Evolutionary conservation across 2,888 invertebrate genomes (phyloP), one percentile per base, ranked within the genome.

Genomic region (Mythimna albipuncta): DNA sequence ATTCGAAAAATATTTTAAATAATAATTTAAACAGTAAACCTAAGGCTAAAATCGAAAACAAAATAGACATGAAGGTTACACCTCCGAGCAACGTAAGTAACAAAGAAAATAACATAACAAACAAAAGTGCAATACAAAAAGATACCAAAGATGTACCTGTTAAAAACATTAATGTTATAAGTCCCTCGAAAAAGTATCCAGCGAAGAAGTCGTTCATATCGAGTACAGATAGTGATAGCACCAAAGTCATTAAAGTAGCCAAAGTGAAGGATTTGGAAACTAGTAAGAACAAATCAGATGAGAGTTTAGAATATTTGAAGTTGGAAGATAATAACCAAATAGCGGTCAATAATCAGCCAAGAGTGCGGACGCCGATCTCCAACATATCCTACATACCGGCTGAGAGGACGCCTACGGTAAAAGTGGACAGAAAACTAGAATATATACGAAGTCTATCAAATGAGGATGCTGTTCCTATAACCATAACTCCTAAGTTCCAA

Each of bases 161-260:
- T 89, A 95, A 94, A 91, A 95, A 95, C 79, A 82, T 93, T 85
- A 95, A 94, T 91, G 86, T 93, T 81, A 92, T 96, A 90, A 96
- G 96, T 89, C 96, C 96, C 52, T 95, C 95, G 67, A 96, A 96
- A 85, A 96, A 96, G 83, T 96, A 96, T 89, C 95, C 96, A 16
- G 87, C 90, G 52, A 96, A 95, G 81, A 95, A 96, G 83, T 89
- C 93, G 57, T 95, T 96, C 75, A 89, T 96, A 73, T 93, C 95
- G 3, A 93, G 93, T 82, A 90, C 94, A 69, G 94, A 95, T 70
- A 94, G 91, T 80, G 93, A 94, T 79, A 92, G 90, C 84, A 91
- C 94, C 75, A 94, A 95, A 90, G 87, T 91, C 64, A 95, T 93
- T 83, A 96, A 96, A 93, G 87, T 96, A 85, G 96, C 96, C 38